phyloP scores from a whole-genome alignment of 2,888 invertebrate species.

The Leucophenga montana region DNA sequence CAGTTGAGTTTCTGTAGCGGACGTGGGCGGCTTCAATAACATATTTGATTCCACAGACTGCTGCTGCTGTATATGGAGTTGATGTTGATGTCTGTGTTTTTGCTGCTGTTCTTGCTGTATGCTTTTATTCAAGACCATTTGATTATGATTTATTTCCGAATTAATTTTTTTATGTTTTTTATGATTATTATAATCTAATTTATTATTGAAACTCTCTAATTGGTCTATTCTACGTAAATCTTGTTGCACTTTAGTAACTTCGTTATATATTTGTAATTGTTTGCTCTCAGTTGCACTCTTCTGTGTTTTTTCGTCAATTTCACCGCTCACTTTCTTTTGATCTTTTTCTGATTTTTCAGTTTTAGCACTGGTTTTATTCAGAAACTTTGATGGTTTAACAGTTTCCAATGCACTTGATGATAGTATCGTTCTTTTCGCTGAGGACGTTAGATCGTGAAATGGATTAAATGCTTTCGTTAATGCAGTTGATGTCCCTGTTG shows the following conservation, averaged over 20 bases:
- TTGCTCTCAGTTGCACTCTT: constrained; percentile 52
- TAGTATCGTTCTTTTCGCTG: constrained; percentile 31
- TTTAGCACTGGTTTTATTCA: constrained; percentile 45
- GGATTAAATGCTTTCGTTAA: constrained; percentile 55
- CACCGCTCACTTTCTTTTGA: too few species aligned
- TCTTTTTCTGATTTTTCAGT: constrained; percentile 42
- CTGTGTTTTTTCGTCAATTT: constrained; percentile 18
- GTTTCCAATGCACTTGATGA: constrained; percentile 26
- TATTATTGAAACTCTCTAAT: constrained; percentile 60
- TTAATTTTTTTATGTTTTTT: constrained; percentile 40
- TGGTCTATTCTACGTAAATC: constrained; percentile 55
- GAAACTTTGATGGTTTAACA: constrained; percentile 25
- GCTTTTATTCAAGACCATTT: constrained; percentile 56
- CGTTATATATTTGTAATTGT: constrained; percentile 43
- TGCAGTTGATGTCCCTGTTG: constrained; percentile 46
- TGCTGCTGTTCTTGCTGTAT: constrained; percentile 42
- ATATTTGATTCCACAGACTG: constrained; percentile 9
- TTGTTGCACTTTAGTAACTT: constrained; percentile 57
- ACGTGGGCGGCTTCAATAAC: constrained; percentile 7
- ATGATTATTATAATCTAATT: constrained; percentile 45
- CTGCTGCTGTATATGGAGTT: constrained; percentile 19
- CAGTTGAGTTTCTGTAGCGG: not conserved
- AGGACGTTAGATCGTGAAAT: constrained; percentile 47
- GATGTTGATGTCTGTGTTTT: constrained; percentile 28
- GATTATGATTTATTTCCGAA: constrained; percentile 29